Percentiles rank a stretch among this genome's conserved stretches.
Evolutionary conservation across 2,797 vertebrate genomes (phyloP).

Genomic region (Danio aesculapii): DNA sequence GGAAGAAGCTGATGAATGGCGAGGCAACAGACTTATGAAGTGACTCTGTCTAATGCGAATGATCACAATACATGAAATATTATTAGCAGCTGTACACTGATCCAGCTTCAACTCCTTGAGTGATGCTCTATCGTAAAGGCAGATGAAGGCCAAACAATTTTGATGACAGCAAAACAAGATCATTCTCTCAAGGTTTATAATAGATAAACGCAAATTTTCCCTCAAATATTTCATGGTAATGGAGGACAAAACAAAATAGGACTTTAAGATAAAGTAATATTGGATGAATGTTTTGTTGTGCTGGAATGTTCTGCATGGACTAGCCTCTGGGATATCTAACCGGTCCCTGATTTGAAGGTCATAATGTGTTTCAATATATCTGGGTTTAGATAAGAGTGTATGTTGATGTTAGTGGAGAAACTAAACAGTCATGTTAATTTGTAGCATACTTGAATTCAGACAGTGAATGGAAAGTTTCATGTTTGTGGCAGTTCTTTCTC

Average conservation of each 20-base stretch:
- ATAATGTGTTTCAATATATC: constrained; percentile 47
- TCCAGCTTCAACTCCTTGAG: background rate
- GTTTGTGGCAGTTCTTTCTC: background rate
- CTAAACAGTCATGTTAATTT: constrained; percentile 20
- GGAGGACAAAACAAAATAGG: background rate
- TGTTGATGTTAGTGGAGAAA: constrained; percentile 40
- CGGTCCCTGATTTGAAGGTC: constrained; percentile 35
- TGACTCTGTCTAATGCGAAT: constrained; percentile 16
- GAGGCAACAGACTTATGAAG: constrained; percentile 30
- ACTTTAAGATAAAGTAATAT: background rate
- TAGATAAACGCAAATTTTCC: background rate
- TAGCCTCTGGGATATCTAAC: constrained; percentile 9
- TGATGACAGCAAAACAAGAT: background rate
- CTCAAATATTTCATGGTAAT: background rate
- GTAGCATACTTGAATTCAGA: constrained; percentile 11
- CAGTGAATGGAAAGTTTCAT: background rate
- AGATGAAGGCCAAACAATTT: constrained; percentile 11
- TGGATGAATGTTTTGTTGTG: background rate
- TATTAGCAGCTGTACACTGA: constrained; percentile 29
- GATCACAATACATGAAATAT: constrained; percentile 38
- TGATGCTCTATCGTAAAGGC: background rate
- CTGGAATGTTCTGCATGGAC: no score
- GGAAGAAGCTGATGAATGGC: constrained; percentile 5
- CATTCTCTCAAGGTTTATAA: background rate
- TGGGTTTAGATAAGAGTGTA: constrained; percentile 28